Evolutionary conservation across 2,113 vertebrate species (phyloP), one percentile per base, ranked within the genome.

Genomic region (Patagioenas fasciata): DNA sequence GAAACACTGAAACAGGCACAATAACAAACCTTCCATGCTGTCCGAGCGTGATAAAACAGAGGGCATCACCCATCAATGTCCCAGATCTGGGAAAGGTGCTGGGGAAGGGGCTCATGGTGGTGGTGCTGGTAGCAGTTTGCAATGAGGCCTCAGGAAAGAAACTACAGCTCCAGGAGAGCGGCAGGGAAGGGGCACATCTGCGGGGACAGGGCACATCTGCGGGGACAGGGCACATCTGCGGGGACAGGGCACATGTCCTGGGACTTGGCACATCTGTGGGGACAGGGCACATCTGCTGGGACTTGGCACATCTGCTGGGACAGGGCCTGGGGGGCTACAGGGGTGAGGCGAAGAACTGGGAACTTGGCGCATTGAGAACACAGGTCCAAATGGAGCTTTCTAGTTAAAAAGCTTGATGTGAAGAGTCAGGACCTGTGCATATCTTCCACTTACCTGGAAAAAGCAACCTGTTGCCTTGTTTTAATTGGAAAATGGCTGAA

Each of bases 401-500:
- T 26, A 34, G 28, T 79, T 50, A 26, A 69, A 93, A 93, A 75
- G 17, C 57, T 72, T 26, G 25, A 32, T 1, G 2, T 67, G 73
- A 19, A 75, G 36, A 65, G 58, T 93, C 80, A 80, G 58, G 54
- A 91, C 50, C 50, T 58, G 13, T 51, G 20, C 11, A 0, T 84
- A 47, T 80, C 57, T 62, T 51, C n/a, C 57, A 54, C 53, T 28
- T 88, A 87, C 75, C 58, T 64, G 64, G 26, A 34, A 70, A 84
- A 73, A 93, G 51, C 42, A 85, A 32, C 47, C 75, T 88, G 42
- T 73, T 85, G 65, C 61, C 40, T 71, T 47, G 50, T 87, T 95
- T 85, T 93, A 96, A 91, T 93, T 94, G 86, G 78, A 89, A 94
- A 89, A 48, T 31, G 36, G 32, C 51, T 48, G 14, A 31, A 47